A percentile compares a stretch with the other conserved stretches of the same genome.
Evolutionary conservation across 2,888 invertebrate species (phyloP).

Genomic region (Acrocyrtus sp.): DNA sequence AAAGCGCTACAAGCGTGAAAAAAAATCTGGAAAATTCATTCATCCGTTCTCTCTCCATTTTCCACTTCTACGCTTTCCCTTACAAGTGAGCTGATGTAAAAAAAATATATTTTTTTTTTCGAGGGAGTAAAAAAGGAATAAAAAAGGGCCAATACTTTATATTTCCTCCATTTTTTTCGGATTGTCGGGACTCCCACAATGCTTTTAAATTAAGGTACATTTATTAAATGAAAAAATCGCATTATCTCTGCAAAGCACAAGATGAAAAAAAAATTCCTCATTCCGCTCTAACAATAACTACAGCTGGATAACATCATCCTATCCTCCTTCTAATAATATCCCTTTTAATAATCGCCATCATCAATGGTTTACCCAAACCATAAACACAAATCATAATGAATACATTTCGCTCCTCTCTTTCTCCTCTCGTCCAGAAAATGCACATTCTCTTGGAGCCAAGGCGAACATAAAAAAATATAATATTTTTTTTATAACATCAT

Average conservation of each 20-base stretch:
- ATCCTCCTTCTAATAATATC: background rate
- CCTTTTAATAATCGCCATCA: slow-evolving; percentile 8
- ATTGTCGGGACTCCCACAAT: no score
- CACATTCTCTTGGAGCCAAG: no score
- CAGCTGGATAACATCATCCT: no score
- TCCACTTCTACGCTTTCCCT: slow-evolving; percentile 6
- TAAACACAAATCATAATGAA: slow-evolving; percentile 44
- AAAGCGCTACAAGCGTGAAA: no score
- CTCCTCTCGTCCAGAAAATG: no score
- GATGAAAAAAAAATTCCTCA: background rate
- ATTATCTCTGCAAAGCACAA: background rate
- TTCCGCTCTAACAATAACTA: background rate
- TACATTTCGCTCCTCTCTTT: background rate
- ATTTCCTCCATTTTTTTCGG: no score
- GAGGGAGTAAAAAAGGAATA: no score
- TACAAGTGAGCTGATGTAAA: background rate
- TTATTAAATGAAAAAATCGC: background rate
- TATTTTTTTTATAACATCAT: background rate
- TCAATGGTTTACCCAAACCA: slow-evolving; percentile 28
- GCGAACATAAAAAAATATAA: no score
- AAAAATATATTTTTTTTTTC: background rate
- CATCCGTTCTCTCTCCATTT: background rate
- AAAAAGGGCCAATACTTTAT: no score
- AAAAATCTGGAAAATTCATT: no score
- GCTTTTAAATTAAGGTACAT: no score